Conservation (phyloP, 2,888 invertebrate species). For the Girardia tigrina region DNA sequence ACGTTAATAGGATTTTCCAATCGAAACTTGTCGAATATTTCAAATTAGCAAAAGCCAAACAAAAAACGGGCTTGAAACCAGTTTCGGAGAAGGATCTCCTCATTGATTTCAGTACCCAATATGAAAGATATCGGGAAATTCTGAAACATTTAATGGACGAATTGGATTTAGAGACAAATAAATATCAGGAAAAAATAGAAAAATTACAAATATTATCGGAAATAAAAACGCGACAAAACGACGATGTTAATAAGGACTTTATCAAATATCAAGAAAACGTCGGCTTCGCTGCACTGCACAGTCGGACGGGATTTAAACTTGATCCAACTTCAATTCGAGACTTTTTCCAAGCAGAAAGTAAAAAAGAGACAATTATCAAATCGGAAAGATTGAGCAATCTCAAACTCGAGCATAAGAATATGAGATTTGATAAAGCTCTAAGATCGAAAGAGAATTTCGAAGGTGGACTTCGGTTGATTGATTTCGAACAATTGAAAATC, state of each 20-base stretch:
- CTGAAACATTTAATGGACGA: background rate
- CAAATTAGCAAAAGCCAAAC: slow-evolving; percentile 20
- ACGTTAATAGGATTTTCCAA: background rate
- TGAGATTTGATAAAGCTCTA: background rate
- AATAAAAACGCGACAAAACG: background rate
- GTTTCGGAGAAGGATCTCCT: background rate
- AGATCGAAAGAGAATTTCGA: background rate
- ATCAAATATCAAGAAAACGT: background rate
- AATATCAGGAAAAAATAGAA: background rate
- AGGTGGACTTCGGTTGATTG: background rate
- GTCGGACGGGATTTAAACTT: background rate
- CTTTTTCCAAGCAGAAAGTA: background rate
- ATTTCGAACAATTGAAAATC: slow-evolving; percentile 18
- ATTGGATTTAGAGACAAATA: background rate
- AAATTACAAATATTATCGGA: background rate
- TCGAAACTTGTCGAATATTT: slow-evolving; percentile 16
- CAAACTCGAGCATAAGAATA: slow-evolving; percentile 2
- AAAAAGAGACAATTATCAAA: background rate
- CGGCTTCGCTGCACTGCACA: background rate
- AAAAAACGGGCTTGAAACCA: background rate
- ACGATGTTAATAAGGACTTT: background rate
- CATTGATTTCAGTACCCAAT: slow-evolving; percentile 11
- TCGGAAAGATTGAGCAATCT: background rate
- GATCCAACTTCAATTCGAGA: background rate
- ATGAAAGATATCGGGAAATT: background rate